Percentiles rank a stretch among this genome's conserved stretches.
Evolutionary conservation across 2,113 vertebrate genomes (phyloP).

Genomic region (Fregetta grallaria): DNA sequence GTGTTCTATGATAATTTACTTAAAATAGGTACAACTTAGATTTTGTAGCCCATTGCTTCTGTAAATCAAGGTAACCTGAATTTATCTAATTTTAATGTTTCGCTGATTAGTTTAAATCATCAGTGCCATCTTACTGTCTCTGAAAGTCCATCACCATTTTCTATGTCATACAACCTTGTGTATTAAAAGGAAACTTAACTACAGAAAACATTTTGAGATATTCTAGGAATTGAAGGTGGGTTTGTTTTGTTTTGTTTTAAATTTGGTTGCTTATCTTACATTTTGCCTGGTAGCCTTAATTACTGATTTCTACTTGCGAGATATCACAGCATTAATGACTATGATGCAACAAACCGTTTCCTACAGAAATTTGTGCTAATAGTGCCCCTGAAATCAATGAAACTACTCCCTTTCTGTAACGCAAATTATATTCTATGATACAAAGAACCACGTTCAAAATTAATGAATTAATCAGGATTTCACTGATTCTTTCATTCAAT

Average conservation of each 20-base stretch:
- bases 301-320: not conserved
- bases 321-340: not conserved
- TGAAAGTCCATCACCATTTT: not conserved
- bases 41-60: not conserved
- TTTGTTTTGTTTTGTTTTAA: not conserved
- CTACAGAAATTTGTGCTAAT: not conserved
- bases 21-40: not conserved
- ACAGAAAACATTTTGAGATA: not conserved
- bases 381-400: not conserved
- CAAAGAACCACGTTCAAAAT: not conserved
- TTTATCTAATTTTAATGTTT: not conserved
- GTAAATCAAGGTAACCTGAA: not conserved
- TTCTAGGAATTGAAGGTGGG: not conserved
- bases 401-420: not conserved
- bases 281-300: not conserved
- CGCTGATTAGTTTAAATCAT: not conserved
- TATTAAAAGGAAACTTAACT: not conserved
- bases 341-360: not conserved
- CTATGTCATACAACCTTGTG: not conserved
- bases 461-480: not conserved
- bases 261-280: not conserved
- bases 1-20: constrained; percentile 29
- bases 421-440: not conserved
- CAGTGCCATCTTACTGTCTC: not conserved
- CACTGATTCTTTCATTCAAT: not conserved